Evolutionary conservation across 2,797 vertebrate species (phyloP).

Genomic region (Coilia nasus): DNA sequence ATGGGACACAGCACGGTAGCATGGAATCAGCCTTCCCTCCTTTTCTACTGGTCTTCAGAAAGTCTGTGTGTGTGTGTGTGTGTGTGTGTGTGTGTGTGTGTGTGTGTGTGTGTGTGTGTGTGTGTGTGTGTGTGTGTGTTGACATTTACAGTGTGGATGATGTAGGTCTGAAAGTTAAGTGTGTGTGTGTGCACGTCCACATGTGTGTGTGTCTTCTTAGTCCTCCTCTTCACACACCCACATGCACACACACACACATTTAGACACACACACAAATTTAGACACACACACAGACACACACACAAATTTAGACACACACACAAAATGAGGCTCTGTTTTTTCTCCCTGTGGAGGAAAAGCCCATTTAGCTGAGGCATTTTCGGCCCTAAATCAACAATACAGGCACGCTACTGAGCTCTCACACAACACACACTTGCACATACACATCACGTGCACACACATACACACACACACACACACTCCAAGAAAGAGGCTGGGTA

Average conservation of each 20-base stretch:
- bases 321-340: conserved; percentile 41
- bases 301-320: conserved; percentile 23
- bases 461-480: too few relatives aligned
- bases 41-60: neutral
- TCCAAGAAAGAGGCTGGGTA: too few relatives aligned
- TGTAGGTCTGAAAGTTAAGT: neutral
- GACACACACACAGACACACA: conserved; percentile 16
- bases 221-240: conserved; percentile 9
- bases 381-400: conserved; percentile 40
- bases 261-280: too few relatives aligned
- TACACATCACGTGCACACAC: too few relatives aligned
- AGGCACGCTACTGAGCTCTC: neutral
- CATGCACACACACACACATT: conserved; percentile 28
- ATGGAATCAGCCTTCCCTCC: neutral
- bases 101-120: neutral
- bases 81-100: too few relatives aligned
- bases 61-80: neutral
- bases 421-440: neutral
- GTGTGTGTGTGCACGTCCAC: neutral
- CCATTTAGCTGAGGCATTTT: conserved; percentile 46
- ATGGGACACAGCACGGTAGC: conserved; percentile 29
- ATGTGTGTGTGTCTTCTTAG: neutral
- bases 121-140: neutral
- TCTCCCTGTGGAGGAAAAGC: conserved; percentile 40
- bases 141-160: too few relatives aligned